Evolutionary conservation across 1,140 invertebrate species (phyloP), one percentile per base, ranked within the genome.

Genomic region (Conopomorpha cramerella): DNA sequence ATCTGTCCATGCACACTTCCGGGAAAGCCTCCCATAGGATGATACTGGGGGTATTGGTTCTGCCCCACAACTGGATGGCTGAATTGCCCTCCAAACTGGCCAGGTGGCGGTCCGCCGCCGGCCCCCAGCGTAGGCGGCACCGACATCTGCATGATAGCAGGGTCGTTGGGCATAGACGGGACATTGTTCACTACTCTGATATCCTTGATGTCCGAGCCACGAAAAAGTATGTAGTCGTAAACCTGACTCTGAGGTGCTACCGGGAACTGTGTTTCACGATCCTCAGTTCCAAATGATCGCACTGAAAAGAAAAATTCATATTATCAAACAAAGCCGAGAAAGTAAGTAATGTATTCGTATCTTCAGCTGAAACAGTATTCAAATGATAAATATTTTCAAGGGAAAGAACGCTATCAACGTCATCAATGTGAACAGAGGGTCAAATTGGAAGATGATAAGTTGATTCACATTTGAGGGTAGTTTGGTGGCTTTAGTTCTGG

Each of bases 151-250:
- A 98, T 91, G 74, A 98, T 98, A 30, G 95, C 95, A 35, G 95
- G 95, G 83, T 98, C 95, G 82, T 94, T 86, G 64, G 91, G 79
- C 62, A 93, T 82, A 16, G 86, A 79, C 36, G 81, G 80, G 27
- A 86, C 86, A 84, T 85, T 89, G 61, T 88, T 90, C 28, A 96
- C 86, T 39, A 99, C 95, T 68, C 94, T 86, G 52, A 99, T 94
- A 72, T 99, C 97, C 79, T 99, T 99, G 57, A 99, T 99, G 72
- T 99, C 97, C 48, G 92, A 89, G 16, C 96, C 97, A 45, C 96
- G 82, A 78, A 99, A 99, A 34, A 99, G 86, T 49, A 99, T 99
- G 71, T 96, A 98, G 58, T 99, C 97, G 79, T 98, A 99, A 19
- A 99, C 88, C 77, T 99, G 95, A 81, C 94, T 95, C 64, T 97